Conservation (phyloP, 2,888 invertebrate species). For the Plebejus melissa region DNA sequence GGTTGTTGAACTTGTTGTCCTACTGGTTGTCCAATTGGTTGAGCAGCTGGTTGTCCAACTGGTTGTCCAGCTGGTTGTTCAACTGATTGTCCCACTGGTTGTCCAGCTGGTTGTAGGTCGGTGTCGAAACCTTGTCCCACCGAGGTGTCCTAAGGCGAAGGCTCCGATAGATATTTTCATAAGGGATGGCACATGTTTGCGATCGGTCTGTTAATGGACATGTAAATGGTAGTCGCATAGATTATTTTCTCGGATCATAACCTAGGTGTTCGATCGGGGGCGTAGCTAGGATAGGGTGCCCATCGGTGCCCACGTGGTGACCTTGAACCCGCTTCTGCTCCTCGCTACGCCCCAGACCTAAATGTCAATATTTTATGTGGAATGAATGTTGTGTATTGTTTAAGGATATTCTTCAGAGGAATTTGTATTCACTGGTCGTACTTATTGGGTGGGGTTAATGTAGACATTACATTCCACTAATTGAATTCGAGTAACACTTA, state of each 20-base stretch:
- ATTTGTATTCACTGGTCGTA: slow-evolving; percentile 63
- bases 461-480: background rate
- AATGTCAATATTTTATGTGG: slow-evolving; percentile 68
- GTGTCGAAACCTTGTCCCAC: slow-evolving; percentile 8
- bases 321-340: background rate
- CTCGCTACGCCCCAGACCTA: slow-evolving; percentile 44
- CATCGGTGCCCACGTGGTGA: background rate
- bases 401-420: slow-evolving; percentile 54
- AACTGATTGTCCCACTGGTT: background rate
- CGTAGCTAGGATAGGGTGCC: background rate
- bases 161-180: slow-evolving; percentile 28
- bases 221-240: slow-evolving; percentile 32
- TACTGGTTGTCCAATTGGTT: background rate
- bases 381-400: slow-evolving; percentile 78
- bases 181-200: slow-evolving; percentile 30
- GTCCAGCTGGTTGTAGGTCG: background rate
- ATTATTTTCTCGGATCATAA: slow-evolving; percentile 35
- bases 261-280: slow-evolving; percentile 34
- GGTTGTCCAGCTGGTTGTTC: background rate
- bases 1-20: background rate
- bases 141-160: background rate
- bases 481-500: background rate
- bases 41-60: background rate
- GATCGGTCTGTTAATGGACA: slow-evolving; percentile 31
- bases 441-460: slow-evolving; percentile 31